These are phyloP conservation scores for Ferdinandea cuprea DNA, from an alignment of 2,888 invertebrate species.

Conservation along the genomic window DNA sequence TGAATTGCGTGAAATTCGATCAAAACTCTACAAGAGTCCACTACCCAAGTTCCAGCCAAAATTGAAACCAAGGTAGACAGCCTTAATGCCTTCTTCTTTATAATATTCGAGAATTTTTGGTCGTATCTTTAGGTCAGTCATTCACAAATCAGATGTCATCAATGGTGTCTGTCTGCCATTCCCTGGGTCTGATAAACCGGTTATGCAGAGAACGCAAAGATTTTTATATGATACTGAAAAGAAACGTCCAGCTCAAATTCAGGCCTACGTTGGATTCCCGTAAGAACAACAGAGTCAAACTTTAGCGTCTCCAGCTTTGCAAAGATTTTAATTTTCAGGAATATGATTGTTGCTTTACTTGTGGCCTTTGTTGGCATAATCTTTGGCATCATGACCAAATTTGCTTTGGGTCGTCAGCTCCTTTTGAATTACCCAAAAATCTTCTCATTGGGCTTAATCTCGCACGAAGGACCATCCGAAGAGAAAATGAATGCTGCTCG, in stretches of 20 bases:
- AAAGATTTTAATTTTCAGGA: slow-evolving; percentile 78
- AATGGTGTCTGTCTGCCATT: slow-evolving; percentile 89
- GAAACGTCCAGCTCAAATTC: slow-evolving; percentile 90
- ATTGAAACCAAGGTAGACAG: slow-evolving; percentile 83
- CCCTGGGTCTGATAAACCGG: slow-evolving; percentile 91
- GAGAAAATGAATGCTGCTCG: slow-evolving; percentile 85
- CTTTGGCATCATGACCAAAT: slow-evolving; percentile 86
- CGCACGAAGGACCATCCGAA: slow-evolving; percentile 87
- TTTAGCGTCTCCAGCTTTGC: neutral
- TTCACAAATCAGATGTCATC: slow-evolving; percentile 84
- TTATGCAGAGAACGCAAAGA: slow-evolving; percentile 92
- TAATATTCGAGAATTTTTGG: neutral
- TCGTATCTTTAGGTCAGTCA: slow-evolving; percentile 80
- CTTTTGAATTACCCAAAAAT: slow-evolving; percentile 88
- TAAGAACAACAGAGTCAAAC: slow-evolving; percentile 67
- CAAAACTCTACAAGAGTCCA: slow-evolving; percentile 87
- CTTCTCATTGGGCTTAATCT: slow-evolving; percentile 89
- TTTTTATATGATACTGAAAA: slow-evolving; percentile 87
- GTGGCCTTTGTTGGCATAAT: slow-evolving; percentile 85
- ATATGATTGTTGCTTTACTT: slow-evolving; percentile 84
- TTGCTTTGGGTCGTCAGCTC: slow-evolving; percentile 86
- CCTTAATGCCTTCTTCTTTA: neutral
- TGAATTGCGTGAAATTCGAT: slow-evolving; percentile 87
- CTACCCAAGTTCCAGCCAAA: slow-evolving; percentile 87
- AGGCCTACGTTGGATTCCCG: slow-evolving; percentile 87